Conservation (phyloP, 2,888 invertebrate species). For the Lydus trimaculatus region DNA sequence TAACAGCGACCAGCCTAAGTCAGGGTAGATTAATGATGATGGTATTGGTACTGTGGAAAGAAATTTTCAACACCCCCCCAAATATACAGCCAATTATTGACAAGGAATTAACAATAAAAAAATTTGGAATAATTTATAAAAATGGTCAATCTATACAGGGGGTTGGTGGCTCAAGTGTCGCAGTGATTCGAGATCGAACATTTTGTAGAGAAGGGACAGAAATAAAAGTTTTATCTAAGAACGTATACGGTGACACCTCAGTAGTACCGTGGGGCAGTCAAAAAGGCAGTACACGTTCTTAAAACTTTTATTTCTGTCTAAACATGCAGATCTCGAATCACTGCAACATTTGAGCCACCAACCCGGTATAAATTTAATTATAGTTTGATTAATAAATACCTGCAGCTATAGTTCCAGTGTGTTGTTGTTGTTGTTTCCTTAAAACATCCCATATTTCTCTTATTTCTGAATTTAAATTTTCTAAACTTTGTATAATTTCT, state of each 20-base stretch:
- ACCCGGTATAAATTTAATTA: too few species aligned
- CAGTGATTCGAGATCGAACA: too few species aligned
- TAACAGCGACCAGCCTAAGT: slow-evolving; percentile 64
- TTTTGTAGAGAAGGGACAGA: too few species aligned
- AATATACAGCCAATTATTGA: slow-evolving; percentile 23
- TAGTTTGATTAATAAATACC: slow-evolving; percentile 44
- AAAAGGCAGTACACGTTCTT: too few species aligned
- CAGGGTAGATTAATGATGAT: slow-evolving; percentile 63
- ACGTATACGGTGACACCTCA: too few species aligned
- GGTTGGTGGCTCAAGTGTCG: too few species aligned
- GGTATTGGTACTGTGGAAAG: slow-evolving; percentile 48
- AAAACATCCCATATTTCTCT: slow-evolving; percentile 74
- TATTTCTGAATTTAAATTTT: slow-evolving; percentile 74
- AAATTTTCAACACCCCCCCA: slow-evolving; percentile 10
- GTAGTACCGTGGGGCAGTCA: too few species aligned
- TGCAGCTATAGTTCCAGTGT: slow-evolving; percentile 59
- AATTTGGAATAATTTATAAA: too few species aligned
- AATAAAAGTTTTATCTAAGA: too few species aligned
- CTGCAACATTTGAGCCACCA: too few species aligned
- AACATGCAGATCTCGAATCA: too few species aligned
- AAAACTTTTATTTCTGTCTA: too few species aligned
- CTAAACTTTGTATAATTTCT: slow-evolving; percentile 73
- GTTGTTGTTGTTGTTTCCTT: slow-evolving; percentile 66
- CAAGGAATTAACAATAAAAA: neutral
- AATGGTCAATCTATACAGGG: neutral